Evolutionary conservation across 64 coral and sea anemone species (phyloP).

Genomic region (Orbicella faveolata): DNA sequence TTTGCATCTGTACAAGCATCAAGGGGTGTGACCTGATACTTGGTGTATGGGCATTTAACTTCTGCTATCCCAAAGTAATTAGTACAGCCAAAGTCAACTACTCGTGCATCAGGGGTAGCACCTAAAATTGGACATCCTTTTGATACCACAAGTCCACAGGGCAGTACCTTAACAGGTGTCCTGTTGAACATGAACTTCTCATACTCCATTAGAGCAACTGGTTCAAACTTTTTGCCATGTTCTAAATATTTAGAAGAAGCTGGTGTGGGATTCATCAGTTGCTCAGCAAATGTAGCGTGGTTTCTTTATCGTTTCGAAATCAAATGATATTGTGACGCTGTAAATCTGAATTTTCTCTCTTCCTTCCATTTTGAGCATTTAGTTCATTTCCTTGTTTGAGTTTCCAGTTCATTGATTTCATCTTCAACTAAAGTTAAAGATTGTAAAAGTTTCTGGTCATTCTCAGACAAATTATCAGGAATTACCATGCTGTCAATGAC

Average conservation of each 20-base stretch:
- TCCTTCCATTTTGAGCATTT: slow-evolving; percentile 32
- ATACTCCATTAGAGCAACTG: slow-evolving; percentile 51
- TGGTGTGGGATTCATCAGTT: slow-evolving; percentile 19
- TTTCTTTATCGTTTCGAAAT: slow-evolving; percentile 49
- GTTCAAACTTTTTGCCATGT: slow-evolving; percentile 53
- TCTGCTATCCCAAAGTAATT: slow-evolving; percentile 14
- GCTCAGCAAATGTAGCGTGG: slow-evolving; percentile 34
- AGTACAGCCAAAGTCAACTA: slow-evolving; percentile 7
- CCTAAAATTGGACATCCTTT: slow-evolving; percentile 13
- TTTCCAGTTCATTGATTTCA: slow-evolving; percentile 38
- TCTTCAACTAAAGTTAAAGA: slow-evolving; percentile 11
- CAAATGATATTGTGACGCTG: slow-evolving; percentile 44
- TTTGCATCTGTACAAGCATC: slow-evolving; percentile 33
- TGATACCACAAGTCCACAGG: slow-evolving; percentile 45
- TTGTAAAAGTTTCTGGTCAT: background rate
- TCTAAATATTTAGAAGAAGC: slow-evolving; percentile 34
- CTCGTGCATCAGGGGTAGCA: slow-evolving; percentile 18
- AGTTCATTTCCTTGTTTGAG: slow-evolving; percentile 37
- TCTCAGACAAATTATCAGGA: slow-evolving; percentile 26
- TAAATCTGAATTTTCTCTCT: slow-evolving; percentile 42
- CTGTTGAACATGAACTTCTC: slow-evolving; percentile 37
- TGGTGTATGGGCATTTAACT: slow-evolving; percentile 33
- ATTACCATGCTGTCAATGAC: slow-evolving; percentile 8
- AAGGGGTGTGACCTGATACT: slow-evolving; percentile 13
- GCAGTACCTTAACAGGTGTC: slow-evolving; percentile 28